Percentiles rank a stretch among this genome's conserved stretches.
These are phyloP conservation scores for Psylliodes chrysocephalus DNA, from an alignment of 2,888 invertebrate genomes.

Conservation along the genomic window DNA sequence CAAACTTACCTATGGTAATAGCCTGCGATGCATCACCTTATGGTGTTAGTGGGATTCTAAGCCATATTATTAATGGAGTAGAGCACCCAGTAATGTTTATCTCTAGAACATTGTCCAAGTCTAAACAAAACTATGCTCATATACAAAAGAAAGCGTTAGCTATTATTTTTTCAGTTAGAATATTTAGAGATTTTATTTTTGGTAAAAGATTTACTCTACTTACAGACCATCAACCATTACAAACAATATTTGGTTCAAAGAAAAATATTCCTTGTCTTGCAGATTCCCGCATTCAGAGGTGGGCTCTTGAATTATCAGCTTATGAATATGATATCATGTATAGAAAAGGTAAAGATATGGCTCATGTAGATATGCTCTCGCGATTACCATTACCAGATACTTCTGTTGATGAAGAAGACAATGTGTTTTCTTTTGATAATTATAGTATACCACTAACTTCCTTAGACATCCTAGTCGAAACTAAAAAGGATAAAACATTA, in stretches of 20 bases:
- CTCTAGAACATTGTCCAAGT: too few species aligned
- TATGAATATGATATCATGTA: slow-evolving; percentile 24
- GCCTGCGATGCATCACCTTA: too few species aligned
- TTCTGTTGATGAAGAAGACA: background rate
- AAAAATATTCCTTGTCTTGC: slow-evolving; percentile 27
- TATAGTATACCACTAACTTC: background rate
- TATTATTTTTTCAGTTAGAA: slow-evolving; percentile 55
- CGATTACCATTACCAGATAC: slow-evolving; percentile 9
- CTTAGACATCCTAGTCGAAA: slow-evolving; percentile 2
- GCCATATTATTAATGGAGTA: too few species aligned
- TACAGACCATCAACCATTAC: slow-evolving; percentile 34
- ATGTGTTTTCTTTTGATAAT: slow-evolving; percentile 13
- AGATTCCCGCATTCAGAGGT: slow-evolving; percentile 32
- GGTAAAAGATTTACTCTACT: slow-evolving; percentile 51
- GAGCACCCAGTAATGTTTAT: slow-evolving; percentile 23
- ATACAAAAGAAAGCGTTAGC: slow-evolving; percentile 55
- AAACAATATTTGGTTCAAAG: slow-evolving; percentile 33
- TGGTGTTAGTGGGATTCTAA: too few species aligned
- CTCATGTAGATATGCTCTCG: slow-evolving; percentile 23
- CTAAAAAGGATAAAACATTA: slow-evolving; percentile 11
- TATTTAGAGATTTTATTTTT: slow-evolving; percentile 56
- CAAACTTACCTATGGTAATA: too few species aligned
- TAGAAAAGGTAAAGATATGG: slow-evolving; percentile 6
- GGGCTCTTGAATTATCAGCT: slow-evolving; percentile 29
- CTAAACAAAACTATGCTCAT: slow-evolving; percentile 55